A percentile compares a stretch with the other conserved stretches of the same genome.
Conservation (phyloP, 2,113 vertebrate species). For the Pseudopipra pipra region DNA sequence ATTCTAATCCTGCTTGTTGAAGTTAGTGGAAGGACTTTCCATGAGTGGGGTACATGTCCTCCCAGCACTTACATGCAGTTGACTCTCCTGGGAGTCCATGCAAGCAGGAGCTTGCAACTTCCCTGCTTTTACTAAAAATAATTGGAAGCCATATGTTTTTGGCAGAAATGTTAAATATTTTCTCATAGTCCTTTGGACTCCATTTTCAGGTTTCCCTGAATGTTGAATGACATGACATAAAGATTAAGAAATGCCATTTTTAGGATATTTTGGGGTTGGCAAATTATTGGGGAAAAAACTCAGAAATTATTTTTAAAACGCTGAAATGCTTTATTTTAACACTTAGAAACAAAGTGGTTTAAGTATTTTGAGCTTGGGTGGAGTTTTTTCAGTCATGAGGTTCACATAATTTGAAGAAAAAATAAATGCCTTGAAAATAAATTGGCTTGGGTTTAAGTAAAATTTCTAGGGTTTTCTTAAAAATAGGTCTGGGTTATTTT, state of each 20-base stretch:
- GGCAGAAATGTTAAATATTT: not conserved
- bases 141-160: not conserved
- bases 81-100: not conserved
- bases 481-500: not conserved
- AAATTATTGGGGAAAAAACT: rapidly evolving
- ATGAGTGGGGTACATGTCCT: not conserved
- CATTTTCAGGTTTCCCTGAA: not conserved
- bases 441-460: not conserved
- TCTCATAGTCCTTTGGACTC: not conserved
- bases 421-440: not conserved
- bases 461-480: not conserved
- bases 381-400: not conserved
- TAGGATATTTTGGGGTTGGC: not conserved
- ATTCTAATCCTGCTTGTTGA: not conserved
- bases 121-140: not conserved
- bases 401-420: not conserved
- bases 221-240: not conserved
- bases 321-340: not conserved
- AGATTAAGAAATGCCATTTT: not conserved
- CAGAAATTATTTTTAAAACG: not conserved
- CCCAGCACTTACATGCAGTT: rapidly evolving
- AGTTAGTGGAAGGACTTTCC: not conserved
- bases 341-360: not conserved
- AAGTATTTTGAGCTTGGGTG: not conserved
- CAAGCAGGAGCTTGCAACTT: not conserved